Evolutionary conservation across 2,888 invertebrate genomes (phyloP).

Genomic region (Cosmopolites sordidus): DNA sequence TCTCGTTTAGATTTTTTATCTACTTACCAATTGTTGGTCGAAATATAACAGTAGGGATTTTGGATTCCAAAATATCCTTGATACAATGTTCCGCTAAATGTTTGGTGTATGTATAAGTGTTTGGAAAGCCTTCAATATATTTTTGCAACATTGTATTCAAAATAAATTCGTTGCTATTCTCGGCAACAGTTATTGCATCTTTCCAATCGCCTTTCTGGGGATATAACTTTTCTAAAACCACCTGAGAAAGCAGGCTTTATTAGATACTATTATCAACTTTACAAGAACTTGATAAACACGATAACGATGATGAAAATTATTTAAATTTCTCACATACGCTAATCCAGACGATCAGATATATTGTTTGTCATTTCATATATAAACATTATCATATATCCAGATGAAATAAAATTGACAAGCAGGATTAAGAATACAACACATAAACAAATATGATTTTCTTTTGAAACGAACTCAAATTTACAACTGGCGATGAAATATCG

Average conservation of each 20-base stretch:
- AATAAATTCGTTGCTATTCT: slow-evolving; percentile 55
- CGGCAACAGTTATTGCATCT: slow-evolving; percentile 60
- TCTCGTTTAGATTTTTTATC: too few relatives aligned
- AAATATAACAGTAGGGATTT: slow-evolving; percentile 71
- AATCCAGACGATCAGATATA: too few relatives aligned
- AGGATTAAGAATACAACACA: too few relatives aligned
- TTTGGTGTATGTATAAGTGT: slow-evolving; percentile 90
- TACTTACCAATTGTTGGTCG: slow-evolving; percentile 83
- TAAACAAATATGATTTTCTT: too few relatives aligned
- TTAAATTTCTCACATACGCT: too few relatives aligned
- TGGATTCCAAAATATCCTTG: slow-evolving; percentile 54
- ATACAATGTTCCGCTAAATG: slow-evolving; percentile 79
- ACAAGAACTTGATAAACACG: too few relatives aligned
- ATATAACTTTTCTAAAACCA: slow-evolving; percentile 73
- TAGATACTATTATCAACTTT: not conserved
- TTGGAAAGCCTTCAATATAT: slow-evolving; percentile 64
- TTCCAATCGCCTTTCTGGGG: slow-evolving; percentile 66
- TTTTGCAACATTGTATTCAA: slow-evolving; percentile 58
- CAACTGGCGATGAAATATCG: too few relatives aligned
- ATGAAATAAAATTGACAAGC: too few relatives aligned
- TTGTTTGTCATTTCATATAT: too few relatives aligned
- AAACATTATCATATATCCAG: too few relatives aligned
- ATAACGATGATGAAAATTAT: too few relatives aligned
- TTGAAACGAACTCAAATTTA: too few relatives aligned
- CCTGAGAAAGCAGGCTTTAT: slow-evolving; percentile 35